Evolutionary conservation across 2,797 vertebrate genomes (phyloP), one percentile per base, ranked within the genome.

Genomic region (Anabas testudineus): DNA sequence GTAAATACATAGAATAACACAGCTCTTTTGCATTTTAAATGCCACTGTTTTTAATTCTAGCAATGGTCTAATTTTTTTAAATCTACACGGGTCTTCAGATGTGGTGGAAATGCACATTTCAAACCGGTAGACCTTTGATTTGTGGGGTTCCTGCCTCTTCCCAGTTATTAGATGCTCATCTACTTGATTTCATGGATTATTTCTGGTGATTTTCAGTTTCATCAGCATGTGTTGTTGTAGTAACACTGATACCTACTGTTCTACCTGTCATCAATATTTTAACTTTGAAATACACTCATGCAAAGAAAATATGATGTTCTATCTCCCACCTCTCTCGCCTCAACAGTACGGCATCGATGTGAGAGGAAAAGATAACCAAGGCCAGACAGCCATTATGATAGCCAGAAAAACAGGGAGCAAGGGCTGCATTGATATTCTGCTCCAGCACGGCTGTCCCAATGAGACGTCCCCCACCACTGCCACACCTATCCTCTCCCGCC

Each of bases 311-410:
- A 10, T 55, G 1, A 1, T 30, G 9, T 52, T 43, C 19, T 36
- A 12, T 30, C 19, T 64, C 18, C 21, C 3, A 5, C 62, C 32
- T 56, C 13, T 41, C 1, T 22, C 28, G 6, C 42, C 36, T 28
- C 42, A 0, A 1, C 88, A 99, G 97, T 96, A 98, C 5, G 96
- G 97, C 12, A 95, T 95, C 3, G 96, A 98, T 1, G 95, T 97
- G 51, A 94, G 93, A 41, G 95, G 95, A 2, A 95, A 94, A 18
- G 96, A 97, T 19, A 90, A 76, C 28, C 94, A 94, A 45, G 95
- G 97, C 42, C 96, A 94, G 88, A 97, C 96, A 0, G 94, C 96
- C 3, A 89, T 98, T 36, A 95, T 92, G 73, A 91, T 97, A 64
- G 96, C 97, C 46, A 93, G 90, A 30, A 95, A 94, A 63, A 93